Percentiles rank a stretch among this genome's conserved stretches.
These are phyloP conservation scores for Sitta europaea DNA, from an alignment of 2,113 vertebrate species.

Conservation along the genomic window DNA sequence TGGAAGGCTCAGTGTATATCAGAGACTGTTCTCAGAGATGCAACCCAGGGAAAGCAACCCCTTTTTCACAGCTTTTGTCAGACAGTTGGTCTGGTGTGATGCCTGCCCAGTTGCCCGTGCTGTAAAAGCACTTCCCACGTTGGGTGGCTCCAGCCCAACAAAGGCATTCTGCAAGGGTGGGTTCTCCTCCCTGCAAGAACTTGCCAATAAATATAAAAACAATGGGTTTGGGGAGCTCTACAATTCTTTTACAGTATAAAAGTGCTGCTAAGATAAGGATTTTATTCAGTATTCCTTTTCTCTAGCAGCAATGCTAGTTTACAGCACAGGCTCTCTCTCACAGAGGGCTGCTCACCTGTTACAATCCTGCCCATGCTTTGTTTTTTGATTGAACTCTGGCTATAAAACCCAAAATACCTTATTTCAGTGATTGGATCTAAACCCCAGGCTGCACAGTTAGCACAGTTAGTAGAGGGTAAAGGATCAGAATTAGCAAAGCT, in stretches of 20 bases:
- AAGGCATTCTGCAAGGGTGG: neutral
- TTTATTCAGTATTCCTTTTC: neutral
- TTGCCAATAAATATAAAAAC: neutral
- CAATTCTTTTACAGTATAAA: neutral
- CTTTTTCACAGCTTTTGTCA: neutral
- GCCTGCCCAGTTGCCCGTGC: neutral
- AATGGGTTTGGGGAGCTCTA: neutral
- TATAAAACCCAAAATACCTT: neutral
- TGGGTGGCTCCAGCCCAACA: neutral
- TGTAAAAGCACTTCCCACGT: neutral
- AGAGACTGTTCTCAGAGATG: neutral
- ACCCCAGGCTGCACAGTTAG: neutral
- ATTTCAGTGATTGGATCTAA: neutral
- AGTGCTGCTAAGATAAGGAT: neutral
- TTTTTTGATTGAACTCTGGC: neutral
- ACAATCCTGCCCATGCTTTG: neutral
- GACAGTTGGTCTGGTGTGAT: neutral
- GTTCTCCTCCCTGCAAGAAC: neutral
- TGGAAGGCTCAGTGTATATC: neutral
- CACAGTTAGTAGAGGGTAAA: neutral
- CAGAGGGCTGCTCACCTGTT: neutral
- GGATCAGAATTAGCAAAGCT: neutral
- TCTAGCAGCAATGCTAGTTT: neutral
- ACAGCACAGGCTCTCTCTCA: neutral
- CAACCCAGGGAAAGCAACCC: neutral